Conservation (phyloP, 2,113 vertebrate species). For the Pteropus alecto region DNA sequence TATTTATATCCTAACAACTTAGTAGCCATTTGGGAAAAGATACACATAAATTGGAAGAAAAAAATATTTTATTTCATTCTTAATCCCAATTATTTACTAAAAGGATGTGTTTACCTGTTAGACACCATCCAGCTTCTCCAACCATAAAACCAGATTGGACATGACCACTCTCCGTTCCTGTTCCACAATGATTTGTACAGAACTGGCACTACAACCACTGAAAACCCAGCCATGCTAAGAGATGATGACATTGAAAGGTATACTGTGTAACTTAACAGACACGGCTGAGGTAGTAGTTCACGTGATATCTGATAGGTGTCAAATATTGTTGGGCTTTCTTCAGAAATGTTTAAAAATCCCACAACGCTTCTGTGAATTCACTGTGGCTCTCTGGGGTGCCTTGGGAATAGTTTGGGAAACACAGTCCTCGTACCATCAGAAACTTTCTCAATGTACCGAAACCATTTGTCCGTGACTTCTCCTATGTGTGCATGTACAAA, state of each 20-base stretch:
- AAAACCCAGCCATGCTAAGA: not conserved
- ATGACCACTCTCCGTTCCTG: no score
- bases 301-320: not conserved
- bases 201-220: accelerated
- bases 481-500: not conserved
- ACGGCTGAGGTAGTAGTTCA: not conserved
- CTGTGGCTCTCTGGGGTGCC: not conserved
- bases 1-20: not conserved
- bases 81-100: not conserved
- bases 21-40: not conserved
- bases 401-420: not conserved
- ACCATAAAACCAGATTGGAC: not conserved
- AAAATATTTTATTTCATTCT: not conserved
- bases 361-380: not conserved
- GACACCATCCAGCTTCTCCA: not conserved
- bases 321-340: not conserved
- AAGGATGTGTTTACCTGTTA: not conserved
- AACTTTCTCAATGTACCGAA: not conserved
- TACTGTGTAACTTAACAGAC: no score
- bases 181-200: not conserved
- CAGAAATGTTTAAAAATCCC: not conserved
- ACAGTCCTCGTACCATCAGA: not conserved
- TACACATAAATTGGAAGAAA: not conserved
- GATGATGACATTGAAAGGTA: not conserved
- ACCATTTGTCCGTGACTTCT: not conserved